These are phyloP conservation scores for Micronycteris hirsuta DNA, from an alignment of 2,113 vertebrate species.

Conservation along the genomic window DNA sequence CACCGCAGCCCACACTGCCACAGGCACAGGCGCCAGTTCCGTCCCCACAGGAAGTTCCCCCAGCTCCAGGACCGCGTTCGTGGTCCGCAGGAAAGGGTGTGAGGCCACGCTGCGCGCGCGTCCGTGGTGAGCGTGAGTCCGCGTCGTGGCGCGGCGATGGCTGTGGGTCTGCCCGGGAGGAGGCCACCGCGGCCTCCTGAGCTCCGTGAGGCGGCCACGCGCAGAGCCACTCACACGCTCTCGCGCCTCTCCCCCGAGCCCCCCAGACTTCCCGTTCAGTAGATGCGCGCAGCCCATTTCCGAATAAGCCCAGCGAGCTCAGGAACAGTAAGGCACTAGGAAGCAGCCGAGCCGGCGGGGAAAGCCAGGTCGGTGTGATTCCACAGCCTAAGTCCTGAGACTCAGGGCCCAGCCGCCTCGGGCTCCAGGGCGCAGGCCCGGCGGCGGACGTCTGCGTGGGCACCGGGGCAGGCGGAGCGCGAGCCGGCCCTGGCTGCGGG, in stretches of 20 bases:
- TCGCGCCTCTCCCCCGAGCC: not conserved
- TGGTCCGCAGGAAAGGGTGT: accelerated
- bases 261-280: accelerated
- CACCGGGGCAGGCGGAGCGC: not conserved
- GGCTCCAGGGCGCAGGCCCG: not conserved
- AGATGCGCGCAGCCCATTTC: not conserved
- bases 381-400: not conserved
- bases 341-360: not conserved
- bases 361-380: not conserved
- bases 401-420: not conserved
- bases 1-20: not conserved
- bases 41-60: not conserved
- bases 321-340: not conserved
- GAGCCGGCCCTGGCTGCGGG: not conserved
- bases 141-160: accelerated
- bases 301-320: not conserved
- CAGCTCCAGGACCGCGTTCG: not conserved
- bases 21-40: not conserved
- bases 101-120: accelerated
- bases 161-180: not conserved
- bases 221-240: not conserved
- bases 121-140: accelerated
- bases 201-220: not conserved
- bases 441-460: accelerated
- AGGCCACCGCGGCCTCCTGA: not conserved